A percentile compares a stretch with the other conserved stretches of the same genome.
These are phyloP conservation scores for Epinephelus moara DNA, from an alignment of 2,113 vertebrate species.

Conservation along the genomic window DNA sequence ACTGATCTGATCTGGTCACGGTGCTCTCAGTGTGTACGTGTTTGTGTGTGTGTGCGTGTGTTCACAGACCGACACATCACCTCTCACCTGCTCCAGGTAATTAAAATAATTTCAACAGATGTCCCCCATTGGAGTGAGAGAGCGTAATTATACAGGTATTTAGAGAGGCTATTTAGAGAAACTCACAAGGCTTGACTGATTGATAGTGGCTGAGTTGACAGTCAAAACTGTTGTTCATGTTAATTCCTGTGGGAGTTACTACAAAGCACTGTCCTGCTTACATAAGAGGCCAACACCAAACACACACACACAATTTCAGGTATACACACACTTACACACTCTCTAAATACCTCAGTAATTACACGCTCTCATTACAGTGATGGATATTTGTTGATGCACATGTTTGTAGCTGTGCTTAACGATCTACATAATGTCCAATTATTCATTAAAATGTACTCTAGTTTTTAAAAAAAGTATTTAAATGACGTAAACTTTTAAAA, in stretches of 20 bases:
- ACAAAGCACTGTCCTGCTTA: no score
- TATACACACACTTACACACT: not conserved
- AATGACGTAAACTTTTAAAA: no score
- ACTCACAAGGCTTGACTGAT: not conserved
- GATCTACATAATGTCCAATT: not conserved
- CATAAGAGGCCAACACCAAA: not conserved
- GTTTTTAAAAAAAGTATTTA: no score
- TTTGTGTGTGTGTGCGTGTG: conserved; percentile 32
- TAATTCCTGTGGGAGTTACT: not conserved
- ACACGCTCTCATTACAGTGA: not conserved
- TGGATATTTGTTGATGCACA: conserved; percentile 1
- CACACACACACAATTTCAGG: not conserved
- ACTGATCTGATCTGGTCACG: conserved; percentile 11
- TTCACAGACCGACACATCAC: not conserved
- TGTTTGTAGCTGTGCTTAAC: not conserved
- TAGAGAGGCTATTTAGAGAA: not conserved
- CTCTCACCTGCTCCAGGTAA: conserved; percentile 40
- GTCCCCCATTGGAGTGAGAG: conserved; percentile 11
- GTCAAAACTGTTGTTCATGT: conserved; percentile 8
- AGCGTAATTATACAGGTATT: conserved; percentile 60
- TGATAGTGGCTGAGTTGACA: conserved; percentile 35
- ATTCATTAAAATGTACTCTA: not conserved
- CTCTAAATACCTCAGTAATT: conserved; percentile 23
- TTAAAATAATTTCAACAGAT: conserved; percentile 48
- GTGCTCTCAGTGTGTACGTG: conserved; percentile 1